Evolutionary conservation across 2,113 vertebrate species (phyloP), one percentile per base, ranked within the genome.

Genomic region (Rhinoptilus africanus): DNA sequence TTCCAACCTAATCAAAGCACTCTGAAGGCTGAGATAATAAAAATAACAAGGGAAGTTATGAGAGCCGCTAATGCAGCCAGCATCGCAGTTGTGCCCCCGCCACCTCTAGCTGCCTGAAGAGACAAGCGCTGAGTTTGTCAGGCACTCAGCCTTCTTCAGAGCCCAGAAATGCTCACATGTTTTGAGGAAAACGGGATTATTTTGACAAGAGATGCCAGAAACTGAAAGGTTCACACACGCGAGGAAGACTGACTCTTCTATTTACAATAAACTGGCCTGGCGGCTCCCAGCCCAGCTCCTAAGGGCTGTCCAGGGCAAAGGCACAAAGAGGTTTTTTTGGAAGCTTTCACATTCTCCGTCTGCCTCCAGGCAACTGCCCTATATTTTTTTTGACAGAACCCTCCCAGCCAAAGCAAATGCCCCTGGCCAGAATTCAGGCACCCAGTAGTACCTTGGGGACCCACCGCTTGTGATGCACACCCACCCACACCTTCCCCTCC

Each of bases 281-380:
- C 14, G 0, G 80, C 77, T 96, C 56, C 85, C 72, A 91, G 83
- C 91, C 88, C 86, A 48, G 48, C 60, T 92, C 84, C 77, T 89
- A 57, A 87, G 71, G 62, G 43, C 91, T 91, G 72, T 91, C 80
- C 93, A 89, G 83, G 88, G 88, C 93, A 95, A 92, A 92, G 59
- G 69, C 83, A 96, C 66, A 95, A 93, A 95, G 89, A 95, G 9
- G 53, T 21, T 95, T 94, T 90, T 94, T 92, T 95, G 93, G 96
- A 96, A 95, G 75, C 32, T 54, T 88, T 30, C 9, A 4, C 13
- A 17, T 32, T 93, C 87, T 86, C 54, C 4, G 0, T 24, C 76
- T 91, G 84, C 77, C 69, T 96, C 57, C 66, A 96, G 77, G 87
- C 84, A 96, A 74, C 77, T 84, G 73, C 81, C 87, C 73, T 92